A percentile compares a stretch with the other conserved stretches of the same genome.
Conservation (phyloP, 2,888 invertebrate genomes). For the Phalangium opilio region DNA sequence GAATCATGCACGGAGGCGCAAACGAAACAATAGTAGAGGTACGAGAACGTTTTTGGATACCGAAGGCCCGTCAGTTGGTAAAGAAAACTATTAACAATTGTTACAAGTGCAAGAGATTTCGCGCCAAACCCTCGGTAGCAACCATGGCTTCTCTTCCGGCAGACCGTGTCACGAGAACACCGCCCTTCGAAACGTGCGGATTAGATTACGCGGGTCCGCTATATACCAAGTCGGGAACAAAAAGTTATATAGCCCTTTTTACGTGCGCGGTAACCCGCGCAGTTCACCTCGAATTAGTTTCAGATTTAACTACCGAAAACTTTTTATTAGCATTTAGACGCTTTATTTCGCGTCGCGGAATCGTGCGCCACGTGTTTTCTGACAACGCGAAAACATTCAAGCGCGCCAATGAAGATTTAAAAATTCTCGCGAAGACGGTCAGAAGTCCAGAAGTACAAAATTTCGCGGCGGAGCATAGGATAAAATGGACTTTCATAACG, state of each 20-base stretch:
- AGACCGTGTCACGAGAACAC: neutral
- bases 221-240: no score
- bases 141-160: neutral
- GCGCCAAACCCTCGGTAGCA: neutral
- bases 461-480: no score
- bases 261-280: no score
- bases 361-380: neutral
- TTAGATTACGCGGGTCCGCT: no score
- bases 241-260: no score
- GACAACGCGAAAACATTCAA: constrained; percentile 5
- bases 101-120: constrained; percentile 1
- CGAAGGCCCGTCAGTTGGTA: neutral
- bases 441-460: no score
- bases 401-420: constrained; percentile 1
- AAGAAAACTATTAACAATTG: neutral
- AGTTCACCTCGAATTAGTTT: no score
- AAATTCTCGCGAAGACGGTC: no score
- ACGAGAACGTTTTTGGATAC: constrained; percentile 3
- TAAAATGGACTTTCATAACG: no score
- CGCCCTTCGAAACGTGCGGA: no score
- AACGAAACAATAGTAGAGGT: constrained; percentile 1
- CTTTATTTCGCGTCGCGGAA: constrained; percentile 2
- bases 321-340: constrained; percentile 4
- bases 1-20: neutral
- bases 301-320: no score